Conservation (phyloP, 2,888 invertebrate genomes). For the Lumbricus terrestris region DNA sequence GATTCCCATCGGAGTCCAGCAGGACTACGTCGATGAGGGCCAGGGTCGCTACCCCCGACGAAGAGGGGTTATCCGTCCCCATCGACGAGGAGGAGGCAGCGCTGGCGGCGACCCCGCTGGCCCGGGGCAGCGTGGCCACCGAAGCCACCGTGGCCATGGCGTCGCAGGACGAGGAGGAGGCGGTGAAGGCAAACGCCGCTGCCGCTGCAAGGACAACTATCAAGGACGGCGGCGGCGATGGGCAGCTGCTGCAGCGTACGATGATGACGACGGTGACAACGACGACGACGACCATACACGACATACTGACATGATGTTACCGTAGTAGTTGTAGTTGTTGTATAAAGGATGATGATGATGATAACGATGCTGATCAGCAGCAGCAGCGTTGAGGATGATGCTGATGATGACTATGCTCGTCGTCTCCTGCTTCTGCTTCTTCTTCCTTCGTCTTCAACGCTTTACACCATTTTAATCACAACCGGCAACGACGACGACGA, state of each 20-base stretch:
- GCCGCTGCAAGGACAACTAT: not conserved
- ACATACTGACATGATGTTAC: conserved; percentile 16
- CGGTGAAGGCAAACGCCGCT: not conserved
- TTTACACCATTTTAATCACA: not conserved
- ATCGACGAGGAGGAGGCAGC: too few species aligned
- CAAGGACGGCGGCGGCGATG: not conserved
- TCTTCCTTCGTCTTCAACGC: too few species aligned
- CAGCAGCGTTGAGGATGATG: too few species aligned
- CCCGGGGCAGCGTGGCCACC: not conserved
- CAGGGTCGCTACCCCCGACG: not conserved
- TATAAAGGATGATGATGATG: not conserved
- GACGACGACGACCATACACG: conserved; percentile 5
- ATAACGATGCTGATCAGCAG: too few species aligned
- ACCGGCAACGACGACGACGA: not conserved
- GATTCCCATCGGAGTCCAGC: not conserved
- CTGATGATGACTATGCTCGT: not conserved
- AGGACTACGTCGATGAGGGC: not conserved
- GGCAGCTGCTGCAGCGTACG: not conserved
- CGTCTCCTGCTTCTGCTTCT: not conserved
- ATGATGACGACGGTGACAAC: too few species aligned
- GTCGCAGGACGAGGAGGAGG: not conserved
- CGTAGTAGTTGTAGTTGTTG: too few species aligned
- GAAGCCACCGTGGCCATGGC: not conserved
- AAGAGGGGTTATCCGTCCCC: not conserved
- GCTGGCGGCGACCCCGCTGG: not conserved